A percentile compares a stretch with the other conserved stretches of the same genome.
Evolutionary conservation across 2,113 vertebrate species (phyloP).

Genomic region (Orycteropus afer): DNA sequence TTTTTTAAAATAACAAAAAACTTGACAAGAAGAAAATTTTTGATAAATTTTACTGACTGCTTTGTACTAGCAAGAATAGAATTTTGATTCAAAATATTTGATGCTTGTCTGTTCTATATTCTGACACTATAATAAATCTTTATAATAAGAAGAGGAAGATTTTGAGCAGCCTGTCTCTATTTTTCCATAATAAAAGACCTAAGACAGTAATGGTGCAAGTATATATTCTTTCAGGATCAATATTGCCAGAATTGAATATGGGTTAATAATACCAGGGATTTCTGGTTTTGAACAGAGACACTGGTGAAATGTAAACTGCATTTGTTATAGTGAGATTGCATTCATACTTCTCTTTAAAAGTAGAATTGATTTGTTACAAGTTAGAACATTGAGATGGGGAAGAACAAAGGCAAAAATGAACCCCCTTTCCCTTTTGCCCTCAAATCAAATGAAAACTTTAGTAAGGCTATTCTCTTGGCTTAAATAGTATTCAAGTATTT

Average conservation of each 20-base stretch:
- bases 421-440: not conserved
- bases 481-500: not conserved
- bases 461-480: not conserved
- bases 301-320: not conserved
- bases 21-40: not conserved
- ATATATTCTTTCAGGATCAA: constrained; percentile 22
- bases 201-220: not conserved
- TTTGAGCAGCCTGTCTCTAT: not conserved
- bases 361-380: constrained; percentile 38
- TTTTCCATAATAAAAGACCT: not conserved
- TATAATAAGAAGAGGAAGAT: not conserved
- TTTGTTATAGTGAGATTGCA: not conserved
- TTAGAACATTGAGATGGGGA: constrained; percentile 14
- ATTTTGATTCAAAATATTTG: not conserved
- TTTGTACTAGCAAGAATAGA: not conserved
- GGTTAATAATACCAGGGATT: constrained; percentile 28
- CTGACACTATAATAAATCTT: not conserved
- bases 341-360: constrained; percentile 5
- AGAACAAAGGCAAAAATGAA: not conserved
- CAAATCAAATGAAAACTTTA: not conserved
- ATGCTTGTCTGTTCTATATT: not conserved
- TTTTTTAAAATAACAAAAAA: not conserved
- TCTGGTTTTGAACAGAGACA: not conserved
- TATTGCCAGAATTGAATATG: constrained; percentile 12
- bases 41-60: not conserved